These are phyloP conservation scores for Sinopyrophorus schimmeli DNA, from an alignment of 2,888 invertebrate genomes.

Conservation along the genomic window DNA sequence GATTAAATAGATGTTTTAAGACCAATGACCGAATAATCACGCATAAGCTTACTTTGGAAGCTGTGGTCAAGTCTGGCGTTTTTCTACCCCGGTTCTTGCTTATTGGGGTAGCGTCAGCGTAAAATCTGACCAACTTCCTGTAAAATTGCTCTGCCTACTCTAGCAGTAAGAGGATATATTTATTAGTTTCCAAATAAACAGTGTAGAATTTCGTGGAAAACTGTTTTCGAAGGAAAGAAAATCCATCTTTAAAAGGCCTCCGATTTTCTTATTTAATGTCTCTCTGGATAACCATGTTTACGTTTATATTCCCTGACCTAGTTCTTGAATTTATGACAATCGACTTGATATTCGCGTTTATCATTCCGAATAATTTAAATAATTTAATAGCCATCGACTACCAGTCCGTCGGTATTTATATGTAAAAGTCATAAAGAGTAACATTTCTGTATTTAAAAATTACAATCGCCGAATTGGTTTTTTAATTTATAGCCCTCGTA, in stretches of 20 bases:
- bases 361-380: no score
- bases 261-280: conserved; percentile 19
- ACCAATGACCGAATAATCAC: conserved; percentile 14
- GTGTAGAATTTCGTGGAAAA: conserved; percentile 12
- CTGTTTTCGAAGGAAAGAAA: conserved; percentile 16
- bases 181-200: conserved; percentile 13
- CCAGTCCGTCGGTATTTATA: no score
- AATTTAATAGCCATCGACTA: no score
- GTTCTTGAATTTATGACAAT: no score
- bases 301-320: conserved; percentile 8
- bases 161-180: conserved; percentile 13
- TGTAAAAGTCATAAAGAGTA: no score
- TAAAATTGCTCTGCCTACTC: conserved; percentile 23
- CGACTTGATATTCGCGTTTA: no score
- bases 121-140: conserved; percentile 10
- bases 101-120: conserved; percentile 20
- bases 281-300: conserved; percentile 17
- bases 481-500: no score
- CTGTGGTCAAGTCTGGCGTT: not conserved
- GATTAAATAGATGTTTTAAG: conserved; percentile 16
- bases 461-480: no score
- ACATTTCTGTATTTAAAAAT: no score
- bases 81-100: conserved; percentile 6
- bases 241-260: conserved; percentile 12
- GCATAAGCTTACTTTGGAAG: conserved; percentile 1